Evolutionary conservation across 2,888 invertebrate species (phyloP).

Genomic region (Petrophora chlorosata): DNA sequence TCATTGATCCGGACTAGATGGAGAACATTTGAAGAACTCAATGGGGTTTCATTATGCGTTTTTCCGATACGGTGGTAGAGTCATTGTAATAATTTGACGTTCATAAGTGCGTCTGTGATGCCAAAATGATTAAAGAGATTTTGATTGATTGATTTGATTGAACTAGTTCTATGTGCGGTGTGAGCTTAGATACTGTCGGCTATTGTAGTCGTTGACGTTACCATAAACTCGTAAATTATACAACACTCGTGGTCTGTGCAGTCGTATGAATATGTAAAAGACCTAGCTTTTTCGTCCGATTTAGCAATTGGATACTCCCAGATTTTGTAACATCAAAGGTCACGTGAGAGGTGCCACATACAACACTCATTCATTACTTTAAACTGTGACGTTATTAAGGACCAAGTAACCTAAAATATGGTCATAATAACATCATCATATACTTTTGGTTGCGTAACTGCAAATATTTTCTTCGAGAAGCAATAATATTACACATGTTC

Average conservation of each 20-base stretch:
- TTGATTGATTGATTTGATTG: too few species aligned
- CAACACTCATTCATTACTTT: constrained; percentile 9
- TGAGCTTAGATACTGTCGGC: background rate
- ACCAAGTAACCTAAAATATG: background rate
- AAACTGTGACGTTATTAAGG: constrained; percentile 1
- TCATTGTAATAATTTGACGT: too few species aligned
- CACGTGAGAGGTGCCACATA: constrained; percentile 12
- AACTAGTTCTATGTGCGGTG: background rate
- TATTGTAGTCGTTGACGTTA: background rate
- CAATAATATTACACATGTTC: too few species aligned
- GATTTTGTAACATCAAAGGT: constrained; percentile 29
- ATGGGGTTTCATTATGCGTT: too few species aligned
- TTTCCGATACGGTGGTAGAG: too few species aligned
- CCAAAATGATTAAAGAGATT: too few species aligned
- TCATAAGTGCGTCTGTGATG: too few species aligned
- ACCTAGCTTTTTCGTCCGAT: constrained; percentile 27
- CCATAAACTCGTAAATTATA: constrained; percentile 37
- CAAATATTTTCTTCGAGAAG: too few species aligned
- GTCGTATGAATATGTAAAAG: constrained; percentile 30
- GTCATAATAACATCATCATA: too few species aligned
- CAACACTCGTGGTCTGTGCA: constrained; percentile 27
- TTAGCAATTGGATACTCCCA: constrained; percentile 31
- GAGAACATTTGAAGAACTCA: too few species aligned
- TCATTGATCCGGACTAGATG: too few species aligned
- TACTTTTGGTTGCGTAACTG: too few species aligned